Base-by-base conservation (phyloP, 2,797 vertebrate genomes). In the Enteromius mattozi region DNA sequence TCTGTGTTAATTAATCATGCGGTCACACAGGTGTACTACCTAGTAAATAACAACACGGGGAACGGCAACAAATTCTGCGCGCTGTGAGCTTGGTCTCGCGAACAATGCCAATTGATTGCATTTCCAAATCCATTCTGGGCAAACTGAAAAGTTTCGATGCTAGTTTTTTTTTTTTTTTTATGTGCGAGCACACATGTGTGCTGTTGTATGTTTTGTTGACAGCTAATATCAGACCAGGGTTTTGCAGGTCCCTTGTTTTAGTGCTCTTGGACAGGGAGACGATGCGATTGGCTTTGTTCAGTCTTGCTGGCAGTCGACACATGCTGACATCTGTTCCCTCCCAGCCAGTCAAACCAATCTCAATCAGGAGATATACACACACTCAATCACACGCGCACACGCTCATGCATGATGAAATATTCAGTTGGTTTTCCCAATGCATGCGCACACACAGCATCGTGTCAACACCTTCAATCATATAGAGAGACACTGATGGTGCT, bases 301-400 rank as follows among this genome's bases (percentile, higher is more conserved):
- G 94, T 94, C 95, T 96, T 95, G 95, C 96, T 96, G 96, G 96
- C 96, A 96, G 93, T 95, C 94, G 92, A 95, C 93, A 91, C 94
- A 94, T 95, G 95, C 95, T 97, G 97, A 98, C 96, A 97, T 98
- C 96, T 97, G 96, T 96, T 98, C 96, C 93, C 96, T 97, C 96
- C 96, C 96, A 96, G 97, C 96, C 96, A 94, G 96, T 97, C 96
- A 95, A 96, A 95, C 96, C 96, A 96, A 96, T 97, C 96, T 97
- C 95, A 96, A 96, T 96, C 96, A 96, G 96, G 96, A 96, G 96
- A 92, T 91, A 90, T 90, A 91, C 92, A 91, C 88, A 91, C 88
- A 90, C 88, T 88, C 90, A 90, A 84, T 83, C 84, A 88, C 89
- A 88, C 82, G 89, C 84, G 74, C 72, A 65, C 81, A 82, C 86